These are phyloP conservation scores for Leptocoma aspasia DNA, from an alignment of 2,113 vertebrate species.

Conservation along the genomic window DNA sequence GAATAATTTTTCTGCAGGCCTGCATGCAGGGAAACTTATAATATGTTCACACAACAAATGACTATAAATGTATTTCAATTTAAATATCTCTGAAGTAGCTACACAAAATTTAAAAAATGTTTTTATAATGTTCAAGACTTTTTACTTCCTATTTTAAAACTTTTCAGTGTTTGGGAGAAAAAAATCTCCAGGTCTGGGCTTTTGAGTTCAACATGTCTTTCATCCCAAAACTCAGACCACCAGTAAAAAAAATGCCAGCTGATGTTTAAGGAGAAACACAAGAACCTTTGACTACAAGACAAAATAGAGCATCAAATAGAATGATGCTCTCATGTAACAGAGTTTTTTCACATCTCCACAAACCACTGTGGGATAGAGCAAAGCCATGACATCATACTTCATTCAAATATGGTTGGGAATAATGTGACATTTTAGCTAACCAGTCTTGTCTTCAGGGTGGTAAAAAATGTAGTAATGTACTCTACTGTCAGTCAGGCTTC, in stretches of 20 bases:
- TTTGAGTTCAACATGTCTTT: neutral
- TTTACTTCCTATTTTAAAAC: neutral
- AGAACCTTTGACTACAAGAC: neutral
- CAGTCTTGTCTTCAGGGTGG: neutral
- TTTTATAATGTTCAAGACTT: neutral
- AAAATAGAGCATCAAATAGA: neutral
- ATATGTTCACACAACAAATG: too few relatives aligned
- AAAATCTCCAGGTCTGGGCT: neutral
- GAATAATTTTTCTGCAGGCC: too few relatives aligned
- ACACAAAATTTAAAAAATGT: neutral
- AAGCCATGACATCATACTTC: neutral
- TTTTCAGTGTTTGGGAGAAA: neutral
- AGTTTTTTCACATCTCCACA: neutral
- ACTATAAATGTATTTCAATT: neutral
- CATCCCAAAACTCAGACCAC: neutral
- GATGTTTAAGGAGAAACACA: neutral
- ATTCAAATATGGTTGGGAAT: neutral
- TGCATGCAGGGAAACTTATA: too few relatives aligned
- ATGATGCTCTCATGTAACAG: neutral
- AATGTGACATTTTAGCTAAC: neutral
- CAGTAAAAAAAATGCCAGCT: neutral
- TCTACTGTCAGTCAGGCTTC: neutral
- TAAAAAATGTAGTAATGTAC: neutral
- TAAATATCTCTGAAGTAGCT: neutral
- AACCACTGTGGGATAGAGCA: neutral